Percentiles rank a stretch among this genome's conserved stretches.
These are phyloP conservation scores for Pristis pectinata DNA, from an alignment of 2,797 vertebrate species.

Conservation along the genomic window DNA sequence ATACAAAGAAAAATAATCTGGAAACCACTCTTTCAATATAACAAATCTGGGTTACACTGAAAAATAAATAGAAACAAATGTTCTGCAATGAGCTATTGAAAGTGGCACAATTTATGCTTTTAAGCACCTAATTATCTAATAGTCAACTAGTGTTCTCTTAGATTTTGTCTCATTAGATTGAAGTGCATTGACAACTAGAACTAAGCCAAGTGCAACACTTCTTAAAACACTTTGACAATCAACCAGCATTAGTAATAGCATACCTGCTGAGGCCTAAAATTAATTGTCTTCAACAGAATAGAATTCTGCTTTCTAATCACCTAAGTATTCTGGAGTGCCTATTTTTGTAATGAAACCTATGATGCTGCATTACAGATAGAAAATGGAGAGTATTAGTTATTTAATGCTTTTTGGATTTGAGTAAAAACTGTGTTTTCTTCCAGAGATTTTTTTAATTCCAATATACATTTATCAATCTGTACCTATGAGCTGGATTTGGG, in stretches of 20 bases:
- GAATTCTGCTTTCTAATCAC: not conserved
- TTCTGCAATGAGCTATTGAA: not conserved
- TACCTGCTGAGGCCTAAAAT: not conserved
- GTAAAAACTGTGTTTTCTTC: not conserved
- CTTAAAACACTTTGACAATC: not conserved
- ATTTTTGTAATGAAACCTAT: not conserved
- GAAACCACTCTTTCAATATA: not conserved
- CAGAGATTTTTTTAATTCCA: not conserved
- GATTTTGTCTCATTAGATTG: not conserved
- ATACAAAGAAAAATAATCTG: conserved; percentile 2
- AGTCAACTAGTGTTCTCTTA: not conserved
- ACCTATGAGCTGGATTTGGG: not conserved
- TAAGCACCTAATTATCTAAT: not conserved
- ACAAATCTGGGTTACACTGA: not conserved
- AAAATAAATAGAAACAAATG: not conserved
- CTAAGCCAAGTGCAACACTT: not conserved
- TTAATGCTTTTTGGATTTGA: not conserved
- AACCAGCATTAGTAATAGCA: not conserved
- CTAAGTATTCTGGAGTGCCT: not conserved
- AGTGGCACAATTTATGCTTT: not conserved
- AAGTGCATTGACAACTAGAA: not conserved
- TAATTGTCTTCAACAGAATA: not conserved
- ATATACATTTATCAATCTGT: not conserved
- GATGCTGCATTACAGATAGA: not conserved
- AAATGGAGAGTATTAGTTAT: not conserved